Evolutionary conservation across 2,888 invertebrate species (phyloP).

Genomic region (Ormyrus labotus): DNA sequence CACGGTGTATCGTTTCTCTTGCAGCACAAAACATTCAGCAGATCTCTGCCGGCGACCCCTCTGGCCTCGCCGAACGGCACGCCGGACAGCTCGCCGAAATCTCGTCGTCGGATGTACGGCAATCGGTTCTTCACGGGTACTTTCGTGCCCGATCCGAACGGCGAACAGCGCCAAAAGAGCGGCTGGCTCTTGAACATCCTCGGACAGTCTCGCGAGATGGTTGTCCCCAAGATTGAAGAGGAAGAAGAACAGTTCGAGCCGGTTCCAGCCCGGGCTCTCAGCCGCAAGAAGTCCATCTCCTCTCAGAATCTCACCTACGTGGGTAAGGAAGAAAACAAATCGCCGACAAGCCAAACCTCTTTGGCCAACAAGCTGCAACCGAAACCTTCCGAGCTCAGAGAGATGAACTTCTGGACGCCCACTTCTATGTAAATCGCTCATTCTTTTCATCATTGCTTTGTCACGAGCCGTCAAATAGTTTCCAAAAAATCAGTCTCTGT

Average conservation of each 20-base stretch:
- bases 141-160: conserved; percentile 69
- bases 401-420: conserved; percentile 92
- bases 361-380: conserved; percentile 74
- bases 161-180: conserved; percentile 75
- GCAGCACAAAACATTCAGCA: conserved; percentile 78
- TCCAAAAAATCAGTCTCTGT: too few species aligned
- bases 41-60: conserved; percentile 84
- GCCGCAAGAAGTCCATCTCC: conserved; percentile 74
- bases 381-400: conserved; percentile 84
- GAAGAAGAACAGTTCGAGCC: conserved; percentile 72
- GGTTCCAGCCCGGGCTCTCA: conserved; percentile 68
- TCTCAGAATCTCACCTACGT: conserved; percentile 72
- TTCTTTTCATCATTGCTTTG: too few species aligned
- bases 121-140: conserved; percentile 82
- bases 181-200: conserved; percentile 83
- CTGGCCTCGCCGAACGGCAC: conserved; percentile 80
- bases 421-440: conserved; percentile 83
- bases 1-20: background rate
- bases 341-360: conserved; percentile 65
- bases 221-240: conserved; percentile 80
- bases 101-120: conserved; percentile 74
- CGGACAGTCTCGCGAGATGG: conserved; percentile 80
- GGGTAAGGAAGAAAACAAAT: conserved; percentile 66
- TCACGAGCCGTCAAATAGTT: too few species aligned
- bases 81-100: conserved; percentile 79